phyloP scores from a whole-genome alignment of 1,140 invertebrate species.

The Trichogramma pretiosum region DNA sequence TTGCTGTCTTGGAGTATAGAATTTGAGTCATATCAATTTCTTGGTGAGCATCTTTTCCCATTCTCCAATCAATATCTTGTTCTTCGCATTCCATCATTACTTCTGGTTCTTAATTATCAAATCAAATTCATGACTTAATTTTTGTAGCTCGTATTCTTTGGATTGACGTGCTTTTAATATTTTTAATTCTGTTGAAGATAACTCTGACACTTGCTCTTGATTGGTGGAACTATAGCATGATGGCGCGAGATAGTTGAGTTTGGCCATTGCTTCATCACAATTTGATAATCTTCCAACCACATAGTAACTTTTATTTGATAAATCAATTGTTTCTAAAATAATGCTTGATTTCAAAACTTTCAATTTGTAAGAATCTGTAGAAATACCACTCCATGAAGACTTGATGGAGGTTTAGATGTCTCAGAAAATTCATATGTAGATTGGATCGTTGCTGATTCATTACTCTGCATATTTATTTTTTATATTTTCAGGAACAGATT shows the following conservation, averaged over 20 bases:
- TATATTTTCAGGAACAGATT: conserved; percentile 2
- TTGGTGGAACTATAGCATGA: conserved; percentile 85
- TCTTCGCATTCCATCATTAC: conserved; percentile 49
- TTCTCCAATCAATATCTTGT: conserved; percentile 82
- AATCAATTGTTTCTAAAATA: conserved; percentile 66
- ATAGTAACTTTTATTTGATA: conserved; percentile 61
- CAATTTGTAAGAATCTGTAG: conserved; percentile 53
- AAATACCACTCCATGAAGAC: conserved; percentile 62
- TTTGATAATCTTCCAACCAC: conserved; percentile 75
- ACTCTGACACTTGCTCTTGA: conserved; percentile 74
- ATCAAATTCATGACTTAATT: conserved; percentile 39
- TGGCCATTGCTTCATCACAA: conserved; percentile 80
- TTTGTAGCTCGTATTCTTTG: conserved; percentile 47
- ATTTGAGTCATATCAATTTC: conserved; percentile 73
- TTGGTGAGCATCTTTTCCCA: conserved; percentile 85
- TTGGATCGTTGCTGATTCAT: not conserved
- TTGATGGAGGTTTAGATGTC: no score
- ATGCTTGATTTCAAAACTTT: conserved; percentile 76
- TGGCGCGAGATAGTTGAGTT: conserved; percentile 83
- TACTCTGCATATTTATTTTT: not conserved
- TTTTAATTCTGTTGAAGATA: conserved; percentile 74
- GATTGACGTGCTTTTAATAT: conserved; percentile 50
- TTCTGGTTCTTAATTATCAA: conserved; percentile 46
- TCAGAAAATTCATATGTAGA: conserved; percentile 5
- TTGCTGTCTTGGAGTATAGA: conserved; percentile 68